Evolutionary conservation across 2,888 invertebrate species (phyloP), one percentile per base, ranked within the genome.

Genomic region (Dascillus cervinus): DNA sequence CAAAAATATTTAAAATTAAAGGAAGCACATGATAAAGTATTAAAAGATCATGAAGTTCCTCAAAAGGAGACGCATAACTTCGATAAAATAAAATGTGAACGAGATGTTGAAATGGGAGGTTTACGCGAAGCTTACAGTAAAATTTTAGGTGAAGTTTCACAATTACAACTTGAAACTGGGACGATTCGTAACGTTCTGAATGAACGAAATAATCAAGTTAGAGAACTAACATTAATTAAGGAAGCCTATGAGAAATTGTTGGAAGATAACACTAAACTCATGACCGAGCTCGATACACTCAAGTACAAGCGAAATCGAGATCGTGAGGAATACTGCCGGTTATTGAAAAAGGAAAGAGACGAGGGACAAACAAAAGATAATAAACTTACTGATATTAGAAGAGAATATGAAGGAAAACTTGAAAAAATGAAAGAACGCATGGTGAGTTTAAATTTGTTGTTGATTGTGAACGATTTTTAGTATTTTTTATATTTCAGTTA

Each of bases 401-500:
- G 66, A 11, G 82, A 82, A 52, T 78, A 84, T 54, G 84, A 82
- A 50, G 72, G 72, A 44, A 86, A 85, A 64, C 64, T 87, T 52
- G 81, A 80, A 52, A 74, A 79, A 60, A 80, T 86, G 75, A 87
- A 86, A 59, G 71, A 75, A 28, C 82, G 82, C 73, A 84, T 86
- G 83, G 84, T 85, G 69, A 75, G 77, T 23, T 15, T 15, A 35
- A 20, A 31, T n/a, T n/a, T n/a, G n/a, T n/a, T n/a, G n/a, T n/a
- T n/a, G n/a, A n/a, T n/a, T n/a, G n/a, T n/a, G n/a, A n/a, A n/a
- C n/a, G n/a, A n/a, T n/a, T n/a, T n/a, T n/a, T n/a, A n/a, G n/a
- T n/a, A n/a, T n/a, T n/a, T n/a, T n/a, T 36, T 33, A 30, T 32
- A 41, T 41, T 69, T 46, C 66, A 74, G 75, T 69, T 74, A 54